Evolutionary conservation across 2,888 invertebrate species (phyloP), one percentile per base, ranked within the genome.

Genomic region (Ichneumoninae sp.): DNA sequence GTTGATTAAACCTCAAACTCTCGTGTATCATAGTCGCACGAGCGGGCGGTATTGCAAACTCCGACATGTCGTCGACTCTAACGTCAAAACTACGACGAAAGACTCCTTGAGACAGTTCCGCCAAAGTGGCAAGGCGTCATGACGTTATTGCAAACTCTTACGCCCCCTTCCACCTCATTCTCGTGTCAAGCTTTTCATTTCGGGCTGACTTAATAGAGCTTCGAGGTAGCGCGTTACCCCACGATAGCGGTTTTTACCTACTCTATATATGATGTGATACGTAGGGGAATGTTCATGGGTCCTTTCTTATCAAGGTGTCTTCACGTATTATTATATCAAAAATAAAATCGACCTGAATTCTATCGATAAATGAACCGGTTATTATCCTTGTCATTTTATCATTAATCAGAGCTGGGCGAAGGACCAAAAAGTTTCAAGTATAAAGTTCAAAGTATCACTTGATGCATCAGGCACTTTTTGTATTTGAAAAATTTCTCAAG

Each of bases 181-280:
- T 84, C 81, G 63, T 81, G 63, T 74, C 81, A 54, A 66, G 78
- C 77, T 84, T 84, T 84, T 78, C 84, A 84, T 84, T 84, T 78
- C 47, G 69, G 36, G 36, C n/a, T 50, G 81, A 78, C 77, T 81
- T 81, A 77, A 84, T 77, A 81, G 63, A 54, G 36, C 66, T 36
- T 7, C 4, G 47, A 26, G 36, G 19, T 65, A 30, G 33, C 52
- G 54, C 76, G 70, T 54, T 33, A 74, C 19, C 19, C 10, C 52
- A 26, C 33, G 19, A 36, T 54, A 16, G 57, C 8, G 52, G 10
- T 22, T 68, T 30, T 71, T 63, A 73, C 16, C 19, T 78, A 74
- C 69, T 70, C 47, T n/a, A 47, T 68, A 10, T 68, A 66, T 13
- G 60, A 33, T 30, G 52, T 6, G 70, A 65, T 70, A 54, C 10